These are phyloP conservation scores for Limnothrissa miodon DNA, from an alignment of 2,113 vertebrate species.

Conservation along the genomic window DNA sequence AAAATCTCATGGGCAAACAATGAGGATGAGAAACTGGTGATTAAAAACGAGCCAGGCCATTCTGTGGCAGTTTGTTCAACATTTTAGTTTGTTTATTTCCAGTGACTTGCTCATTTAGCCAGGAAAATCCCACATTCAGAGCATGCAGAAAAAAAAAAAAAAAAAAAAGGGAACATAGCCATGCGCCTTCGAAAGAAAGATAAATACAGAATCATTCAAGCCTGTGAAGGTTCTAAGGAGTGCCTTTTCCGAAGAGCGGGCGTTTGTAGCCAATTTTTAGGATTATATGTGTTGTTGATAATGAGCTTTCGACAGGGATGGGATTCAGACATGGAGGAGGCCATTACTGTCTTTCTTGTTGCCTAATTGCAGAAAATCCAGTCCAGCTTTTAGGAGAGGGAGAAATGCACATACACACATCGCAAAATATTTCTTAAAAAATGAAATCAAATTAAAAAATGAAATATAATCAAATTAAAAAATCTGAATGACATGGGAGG, in stretches of 20 bases:
- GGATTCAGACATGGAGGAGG: slow-evolving; percentile 64
- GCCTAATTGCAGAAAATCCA: slow-evolving; percentile 58
- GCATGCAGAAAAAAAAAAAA: neutral
- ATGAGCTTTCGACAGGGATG: slow-evolving; percentile 67
- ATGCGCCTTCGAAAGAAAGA: slow-evolving; percentile 25
- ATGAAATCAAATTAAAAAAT: neutral
- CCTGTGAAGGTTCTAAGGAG: slow-evolving; percentile 35
- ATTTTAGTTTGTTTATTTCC: slow-evolving; percentile 10
- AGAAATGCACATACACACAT: neutral
- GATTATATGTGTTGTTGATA: slow-evolving; percentile 71
- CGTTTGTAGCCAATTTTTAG: slow-evolving; percentile 60
- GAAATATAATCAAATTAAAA: neutral
- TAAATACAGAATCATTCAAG: slow-evolving; percentile 23
- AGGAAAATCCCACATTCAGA: neutral
- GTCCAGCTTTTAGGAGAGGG: slow-evolving; percentile 44
- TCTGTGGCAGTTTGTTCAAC: neutral
- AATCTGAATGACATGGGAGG: neutral
- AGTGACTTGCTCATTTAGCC: neutral
- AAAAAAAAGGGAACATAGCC: slow-evolving; percentile 15
- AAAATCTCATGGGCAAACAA: neutral
- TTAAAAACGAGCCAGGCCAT: neutral
- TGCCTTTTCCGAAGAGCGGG: slow-evolving; percentile 49
- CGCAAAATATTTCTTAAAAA: neutral
- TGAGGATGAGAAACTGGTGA: neutral
- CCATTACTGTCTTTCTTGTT: slow-evolving; percentile 37